Conservation (phyloP, 1,140 invertebrate species). For the Aphelenchoides fujianensis region DNA sequence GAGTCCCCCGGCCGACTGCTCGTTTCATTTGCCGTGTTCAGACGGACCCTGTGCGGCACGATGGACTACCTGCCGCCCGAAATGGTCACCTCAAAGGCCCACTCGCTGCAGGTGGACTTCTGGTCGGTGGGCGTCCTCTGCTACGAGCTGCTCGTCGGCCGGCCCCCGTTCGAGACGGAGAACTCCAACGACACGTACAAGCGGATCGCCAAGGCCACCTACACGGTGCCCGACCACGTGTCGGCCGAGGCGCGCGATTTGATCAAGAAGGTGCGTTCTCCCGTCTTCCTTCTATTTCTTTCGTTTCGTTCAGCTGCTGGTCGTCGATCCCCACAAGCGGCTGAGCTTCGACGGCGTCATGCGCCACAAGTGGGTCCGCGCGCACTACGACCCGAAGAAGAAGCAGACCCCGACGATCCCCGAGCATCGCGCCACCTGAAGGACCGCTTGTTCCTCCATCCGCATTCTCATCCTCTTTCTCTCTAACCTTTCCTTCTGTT, state of each 20-base stretch:
- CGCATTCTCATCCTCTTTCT: too few species aligned
- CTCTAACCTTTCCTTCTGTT: too few species aligned
- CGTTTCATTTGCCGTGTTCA: constrained; percentile 2
- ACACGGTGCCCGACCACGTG: constrained; percentile 74
- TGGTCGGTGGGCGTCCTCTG: constrained; percentile 77
- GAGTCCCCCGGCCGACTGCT: neutral
- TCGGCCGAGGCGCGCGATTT: constrained; percentile 75
- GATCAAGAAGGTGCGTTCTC: constrained; percentile 69
- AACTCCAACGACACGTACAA: constrained; percentile 72
- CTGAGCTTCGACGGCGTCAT: constrained; percentile 82
- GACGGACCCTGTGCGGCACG: constrained; percentile 68
- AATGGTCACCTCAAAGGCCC: constrained; percentile 67
- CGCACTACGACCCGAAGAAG: too few species aligned
- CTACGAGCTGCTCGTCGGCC: constrained; percentile 89
- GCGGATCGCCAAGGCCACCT: constrained; percentile 73
- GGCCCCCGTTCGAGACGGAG: constrained; percentile 79
- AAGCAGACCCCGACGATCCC: too few species aligned
- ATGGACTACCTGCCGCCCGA: constrained; percentile 88
- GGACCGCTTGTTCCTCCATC: too few species aligned
- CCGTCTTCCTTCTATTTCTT: neutral
- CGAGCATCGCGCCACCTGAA: too few species aligned
- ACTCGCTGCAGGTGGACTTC: constrained; percentile 43
- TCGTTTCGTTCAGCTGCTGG: constrained; percentile 70
- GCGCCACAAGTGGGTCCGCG: constrained; percentile 77
- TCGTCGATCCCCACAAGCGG: constrained; percentile 82